Evolutionary conservation across 2,113 vertebrate species (phyloP), one percentile per base, ranked within the genome.

Genomic region (Pseudorhombus dupliciocellatus): DNA sequence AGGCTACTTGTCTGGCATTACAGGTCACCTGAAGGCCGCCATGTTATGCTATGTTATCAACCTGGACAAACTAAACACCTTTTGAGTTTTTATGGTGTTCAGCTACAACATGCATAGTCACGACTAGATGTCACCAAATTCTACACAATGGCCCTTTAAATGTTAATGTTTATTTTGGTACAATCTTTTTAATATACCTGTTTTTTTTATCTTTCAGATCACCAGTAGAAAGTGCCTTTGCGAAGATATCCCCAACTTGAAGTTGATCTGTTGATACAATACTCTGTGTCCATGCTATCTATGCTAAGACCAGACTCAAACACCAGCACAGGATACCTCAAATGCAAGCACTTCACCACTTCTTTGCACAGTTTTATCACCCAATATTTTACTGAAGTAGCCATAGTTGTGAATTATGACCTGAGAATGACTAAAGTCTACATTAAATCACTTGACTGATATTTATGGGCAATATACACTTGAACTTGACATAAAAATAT

Each of bases 161-260:
- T 51, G 6, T 16, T 46, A 25, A 2, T 46, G 7, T 55, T 65
- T 44, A 34, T 52, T 48, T 31, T 4, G 21, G 72, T 59, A 18
- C 5, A 54, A n/a, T 20, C 8, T 30, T 1, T 42, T 4, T 72
- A 64, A 77, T 64, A 48, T 25, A 10, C 16, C 20, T 71, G 18
- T 24, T 11, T 37, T 58, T 58, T 44, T 54, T 78, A 15, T 82
- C 30, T 90, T 91, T 70, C 94, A 97, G 96, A 92, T 95, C 90
- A 70, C 76, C 89, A 89, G 92, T 88, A 93, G 84, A 89, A 95
- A 94, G 95, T 95, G 94, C 94, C 96, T 96, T 91, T 88, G 90
- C 83, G 87, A 92, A 91, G 92, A 94, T 87, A 81, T 90, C 92
- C 84, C 77, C 81, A 42, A 61, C 77, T 78, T 92, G 85, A 69